These are phyloP conservation scores for Gulo gulo DNA, from an alignment of 2,113 vertebrate genomes.

Conservation along the genomic window DNA sequence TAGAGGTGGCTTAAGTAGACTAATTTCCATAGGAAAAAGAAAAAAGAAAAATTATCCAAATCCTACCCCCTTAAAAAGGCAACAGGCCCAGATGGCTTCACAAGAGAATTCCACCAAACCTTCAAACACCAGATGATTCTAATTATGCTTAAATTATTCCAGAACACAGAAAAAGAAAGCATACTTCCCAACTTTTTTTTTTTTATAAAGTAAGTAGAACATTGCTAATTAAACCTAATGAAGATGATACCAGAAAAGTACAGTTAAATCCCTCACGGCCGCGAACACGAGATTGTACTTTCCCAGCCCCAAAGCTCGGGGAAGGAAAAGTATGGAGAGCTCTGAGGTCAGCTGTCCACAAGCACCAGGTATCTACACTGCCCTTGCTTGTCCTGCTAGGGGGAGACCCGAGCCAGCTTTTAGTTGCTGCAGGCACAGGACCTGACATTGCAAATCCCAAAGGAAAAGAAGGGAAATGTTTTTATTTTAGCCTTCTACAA, in stretches of 20 bases:
- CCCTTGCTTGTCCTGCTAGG: not conserved
- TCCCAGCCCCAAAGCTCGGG: not conserved
- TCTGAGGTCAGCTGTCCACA: not conserved
- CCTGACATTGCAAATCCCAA: not conserved
- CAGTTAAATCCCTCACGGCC: not conserved
- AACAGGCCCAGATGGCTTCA: not conserved
- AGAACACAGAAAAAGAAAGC: not conserved
- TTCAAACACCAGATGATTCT: not conserved
- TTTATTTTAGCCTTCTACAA: not conserved
- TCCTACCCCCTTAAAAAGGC: not conserved
- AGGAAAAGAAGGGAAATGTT: not conserved
- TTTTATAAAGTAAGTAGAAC: not conserved
- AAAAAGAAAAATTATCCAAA: not conserved
- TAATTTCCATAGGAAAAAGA: not conserved
- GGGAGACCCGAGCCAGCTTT: not conserved
- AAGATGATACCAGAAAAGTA: not conserved
- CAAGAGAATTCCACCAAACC: not conserved
- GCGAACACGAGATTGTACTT: not conserved
- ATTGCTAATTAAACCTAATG: not conserved
- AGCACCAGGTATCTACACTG: not conserved
- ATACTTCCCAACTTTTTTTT: not conserved
- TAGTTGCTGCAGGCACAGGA: not conserved
- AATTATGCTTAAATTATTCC: not conserved
- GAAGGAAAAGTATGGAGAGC: not conserved
- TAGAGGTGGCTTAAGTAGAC: not conserved